Percentiles rank a stretch among this genome's conserved stretches.
Evolutionary conservation across 2,113 vertebrate species (phyloP).

Genomic region (Coptodon bakossiorum): DNA sequence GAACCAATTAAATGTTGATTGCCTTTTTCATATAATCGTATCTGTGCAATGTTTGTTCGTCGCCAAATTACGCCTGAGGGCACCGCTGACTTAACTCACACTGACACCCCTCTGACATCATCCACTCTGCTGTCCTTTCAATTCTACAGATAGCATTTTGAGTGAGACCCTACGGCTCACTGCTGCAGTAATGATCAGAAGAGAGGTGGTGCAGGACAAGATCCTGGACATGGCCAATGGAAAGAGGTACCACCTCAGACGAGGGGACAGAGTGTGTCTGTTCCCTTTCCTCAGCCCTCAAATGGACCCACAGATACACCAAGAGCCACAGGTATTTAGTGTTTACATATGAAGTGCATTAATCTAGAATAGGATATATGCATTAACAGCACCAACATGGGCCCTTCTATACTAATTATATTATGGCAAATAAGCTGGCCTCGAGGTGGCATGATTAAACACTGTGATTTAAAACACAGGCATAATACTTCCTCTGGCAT

Average conservation of each 20-base stretch:
- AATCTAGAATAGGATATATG: background rate
- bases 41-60: background rate
- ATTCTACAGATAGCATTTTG: slow-evolving; percentile 76
- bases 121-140: slow-evolving; percentile 12
- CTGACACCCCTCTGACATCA: slow-evolving; percentile 20
- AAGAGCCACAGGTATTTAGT: slow-evolving; percentile 77
- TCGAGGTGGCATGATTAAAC: slow-evolving; percentile 6
- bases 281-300: slow-evolving; percentile 88
- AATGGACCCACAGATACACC: slow-evolving; percentile 81
- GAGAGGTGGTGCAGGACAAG: slow-evolving; percentile 76
- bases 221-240: slow-evolving; percentile 68
- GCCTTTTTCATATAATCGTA: background rate
- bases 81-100: background rate
- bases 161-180: slow-evolving; percentile 82
- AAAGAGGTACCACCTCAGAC: slow-evolving; percentile 72
- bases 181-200: slow-evolving; percentile 80
- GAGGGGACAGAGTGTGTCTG: slow-evolving; percentile 79
- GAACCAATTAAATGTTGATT: background rate
- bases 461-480: slow-evolving; percentile 8
- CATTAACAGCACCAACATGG: background rate
- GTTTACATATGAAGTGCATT: too few relatives aligned
- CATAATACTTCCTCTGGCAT: background rate
- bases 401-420: background rate
- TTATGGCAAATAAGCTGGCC: background rate
- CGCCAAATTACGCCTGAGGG: background rate